phyloP scores from a whole-genome alignment of 2,888 invertebrate species.

The Tetrapedia diversipes region DNA sequence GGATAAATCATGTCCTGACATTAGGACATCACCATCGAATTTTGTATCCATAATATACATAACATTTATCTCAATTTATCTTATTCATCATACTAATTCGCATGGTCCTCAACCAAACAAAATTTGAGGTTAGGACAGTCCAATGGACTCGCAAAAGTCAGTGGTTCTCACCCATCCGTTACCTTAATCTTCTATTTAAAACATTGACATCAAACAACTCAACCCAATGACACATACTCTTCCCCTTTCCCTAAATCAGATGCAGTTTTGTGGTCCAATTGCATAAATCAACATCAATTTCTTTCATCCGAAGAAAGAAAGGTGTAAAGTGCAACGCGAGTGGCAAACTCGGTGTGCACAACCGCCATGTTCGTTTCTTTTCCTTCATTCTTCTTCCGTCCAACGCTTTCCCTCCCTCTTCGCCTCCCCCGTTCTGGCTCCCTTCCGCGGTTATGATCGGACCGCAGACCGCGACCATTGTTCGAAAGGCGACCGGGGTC shows the following conservation, averaged over 20 bases:
- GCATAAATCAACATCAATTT: conserved; percentile 73
- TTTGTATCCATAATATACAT: too few relatives aligned
- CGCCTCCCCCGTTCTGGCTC: conserved; percentile 20
- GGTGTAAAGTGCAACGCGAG: too few relatives aligned
- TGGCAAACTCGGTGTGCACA: conserved; percentile 22
- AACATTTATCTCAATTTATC: too few relatives aligned
- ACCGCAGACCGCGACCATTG: conserved; percentile 74
- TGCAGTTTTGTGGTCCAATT: conserved; percentile 21
- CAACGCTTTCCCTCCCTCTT: conserved; percentile 18
- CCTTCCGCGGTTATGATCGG: conserved; percentile 74
- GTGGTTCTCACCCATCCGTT: too few relatives aligned
- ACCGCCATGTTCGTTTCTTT: conserved; percentile 51
- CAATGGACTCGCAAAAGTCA: too few relatives aligned
- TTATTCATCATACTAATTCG: too few relatives aligned
- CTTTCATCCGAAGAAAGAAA: conserved; percentile 44
- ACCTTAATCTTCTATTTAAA: too few relatives aligned
- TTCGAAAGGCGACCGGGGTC: conserved; percentile 68
- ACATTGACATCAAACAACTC: too few relatives aligned
- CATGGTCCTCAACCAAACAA: too few relatives aligned
- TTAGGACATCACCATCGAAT: background rate
- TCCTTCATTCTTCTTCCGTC: conserved; percentile 49
- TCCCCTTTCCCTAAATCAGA: too few relatives aligned
- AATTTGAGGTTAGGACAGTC: too few relatives aligned
- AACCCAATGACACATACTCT: too few relatives aligned
- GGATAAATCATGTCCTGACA: background rate